A percentile compares a stretch with the other conserved stretches of the same genome.
Conservation (phyloP, 2,113 vertebrate genomes). For the Chitala chitala region DNA sequence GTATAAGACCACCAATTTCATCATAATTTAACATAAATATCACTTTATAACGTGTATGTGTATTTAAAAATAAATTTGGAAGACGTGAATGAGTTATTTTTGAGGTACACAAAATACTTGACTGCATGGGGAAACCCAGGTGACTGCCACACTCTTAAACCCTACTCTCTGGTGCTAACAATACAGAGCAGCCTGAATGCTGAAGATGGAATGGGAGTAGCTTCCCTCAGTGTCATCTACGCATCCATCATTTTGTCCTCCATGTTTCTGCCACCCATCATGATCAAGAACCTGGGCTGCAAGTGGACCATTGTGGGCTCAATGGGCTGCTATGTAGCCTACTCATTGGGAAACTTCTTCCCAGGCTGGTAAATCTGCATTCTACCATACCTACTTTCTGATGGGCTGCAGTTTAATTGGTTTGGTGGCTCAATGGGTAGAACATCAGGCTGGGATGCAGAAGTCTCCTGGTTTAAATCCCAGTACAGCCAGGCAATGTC, state of each 20-base stretch:
- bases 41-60: no score
- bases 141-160: not conserved
- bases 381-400: not conserved
- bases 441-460: no score
- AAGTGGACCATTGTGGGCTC: constrained; percentile 84
- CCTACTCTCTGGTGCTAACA: constrained; percentile 13
- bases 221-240: constrained; percentile 82
- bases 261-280: constrained; percentile 83
- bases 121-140: no score
- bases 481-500: no score
- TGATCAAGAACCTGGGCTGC: constrained; percentile 87
- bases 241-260: constrained; percentile 81
- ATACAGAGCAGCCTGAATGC: constrained; percentile 87
- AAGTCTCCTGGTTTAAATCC: no score
- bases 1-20: no score
- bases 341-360: constrained; percentile 84
- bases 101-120: no score
- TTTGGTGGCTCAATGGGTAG: no score
- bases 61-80: no score
- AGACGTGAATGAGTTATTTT: no score
- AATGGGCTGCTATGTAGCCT: constrained; percentile 87
- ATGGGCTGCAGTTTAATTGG: no score
- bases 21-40: no score
- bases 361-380: constrained; percentile 77
- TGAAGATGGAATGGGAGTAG: constrained; percentile 78